Base-by-base conservation (phyloP, 2,888 invertebrate genomes). In the Aleiodes alternator region DNA sequence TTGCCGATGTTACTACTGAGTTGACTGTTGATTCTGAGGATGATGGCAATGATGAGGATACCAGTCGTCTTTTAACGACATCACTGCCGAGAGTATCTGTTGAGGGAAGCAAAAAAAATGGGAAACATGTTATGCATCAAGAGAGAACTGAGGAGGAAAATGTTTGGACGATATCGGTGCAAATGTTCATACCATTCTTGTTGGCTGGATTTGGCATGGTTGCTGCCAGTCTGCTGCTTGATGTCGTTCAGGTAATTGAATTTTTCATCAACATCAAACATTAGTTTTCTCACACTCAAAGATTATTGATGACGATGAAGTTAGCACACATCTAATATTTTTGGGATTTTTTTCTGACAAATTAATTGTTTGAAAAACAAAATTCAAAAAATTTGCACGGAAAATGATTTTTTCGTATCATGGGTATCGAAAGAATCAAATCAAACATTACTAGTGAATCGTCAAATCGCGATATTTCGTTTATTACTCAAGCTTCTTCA, bases 121-220 rank as follows among this genome's bases (percentile, higher is more conserved):
- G 73, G 11, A 76, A 78, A 53, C n/a, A 8, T 72, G 77, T 70
- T 14, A 70, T 77, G 23, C 31, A 23, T 50, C 9, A 23, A 0
- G 72, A 66, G 9, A 74, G 56, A 7, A 29, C 75, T 3, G 80
- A 87, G 0, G 91, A 91, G 84, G 92, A 94, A 89, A 92, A 91
- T 87, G 91, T 92, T 71, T 93, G 93, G 92, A 92, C 93, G 56
- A 94, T 94, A 74, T 92, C 94, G 53, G 92, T 95, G 66, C 95
- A 97, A 91, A 96, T 97, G 91, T 94, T 94, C 86, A 93, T 94
- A 81, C 97, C 97, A 8, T 97, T 96, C 90, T 90, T 96, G 74
- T 92, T 97, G 76, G 97, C 97, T 75, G 97, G 97, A 14, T 94
- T 96, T 86, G 97, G 97, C 73, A 97, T 96, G 95, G 97, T 97